These are phyloP conservation scores for Saguinus midas DNA, from an alignment of 2,113 vertebrate species.

Conservation along the genomic window DNA sequence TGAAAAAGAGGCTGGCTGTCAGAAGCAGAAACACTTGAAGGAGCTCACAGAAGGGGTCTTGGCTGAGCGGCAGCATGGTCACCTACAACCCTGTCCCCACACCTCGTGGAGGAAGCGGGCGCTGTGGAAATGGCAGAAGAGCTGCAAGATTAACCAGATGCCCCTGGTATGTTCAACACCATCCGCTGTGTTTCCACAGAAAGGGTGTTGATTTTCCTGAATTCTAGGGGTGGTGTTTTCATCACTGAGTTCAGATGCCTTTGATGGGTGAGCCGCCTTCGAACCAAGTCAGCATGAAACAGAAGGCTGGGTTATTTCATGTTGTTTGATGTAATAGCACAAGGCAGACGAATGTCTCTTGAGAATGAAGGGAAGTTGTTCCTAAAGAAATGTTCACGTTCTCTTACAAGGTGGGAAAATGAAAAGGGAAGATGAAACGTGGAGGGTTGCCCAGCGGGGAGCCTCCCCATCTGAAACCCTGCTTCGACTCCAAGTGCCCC, in stretches of 20 bases:
- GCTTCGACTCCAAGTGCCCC: neutral
- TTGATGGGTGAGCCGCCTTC: conserved; percentile 9
- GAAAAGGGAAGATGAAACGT: neutral
- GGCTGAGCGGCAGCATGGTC: accelerated
- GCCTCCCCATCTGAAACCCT: conserved; percentile 2
- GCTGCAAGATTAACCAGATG: conserved; percentile 36
- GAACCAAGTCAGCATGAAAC: neutral
- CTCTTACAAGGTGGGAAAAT: neutral
- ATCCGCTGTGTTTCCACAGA: neutral
- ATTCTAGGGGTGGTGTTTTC: neutral
- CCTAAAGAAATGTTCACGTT: neutral
- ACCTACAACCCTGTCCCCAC: neutral
- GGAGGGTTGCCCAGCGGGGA: neutral
- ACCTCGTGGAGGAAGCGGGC: neutral
- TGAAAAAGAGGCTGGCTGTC: neutral
- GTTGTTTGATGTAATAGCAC: neutral
- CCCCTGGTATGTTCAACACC: neutral
- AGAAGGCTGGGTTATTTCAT: neutral
- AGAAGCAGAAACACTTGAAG: neutral
- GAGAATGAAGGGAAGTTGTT: neutral
- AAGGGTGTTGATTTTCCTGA: neutral
- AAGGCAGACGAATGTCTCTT: neutral
- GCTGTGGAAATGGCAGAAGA: conserved; percentile 17
- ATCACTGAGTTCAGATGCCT: neutral
- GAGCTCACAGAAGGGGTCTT: accelerated